Conservation (phyloP, 2,888 invertebrate genomes). For the Athalia cordata region DNA sequence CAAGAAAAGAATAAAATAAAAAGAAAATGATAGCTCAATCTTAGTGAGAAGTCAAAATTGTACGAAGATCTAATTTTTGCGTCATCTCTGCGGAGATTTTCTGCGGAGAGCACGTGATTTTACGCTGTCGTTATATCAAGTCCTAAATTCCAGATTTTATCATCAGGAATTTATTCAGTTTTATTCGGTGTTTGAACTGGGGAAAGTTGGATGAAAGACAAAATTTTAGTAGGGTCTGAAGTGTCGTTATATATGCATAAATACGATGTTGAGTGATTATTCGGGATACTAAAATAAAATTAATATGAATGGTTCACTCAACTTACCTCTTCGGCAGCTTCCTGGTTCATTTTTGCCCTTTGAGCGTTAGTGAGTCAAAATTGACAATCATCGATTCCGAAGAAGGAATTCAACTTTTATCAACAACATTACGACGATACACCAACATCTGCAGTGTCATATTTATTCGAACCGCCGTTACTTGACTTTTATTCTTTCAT, state of each 20-base stretch:
- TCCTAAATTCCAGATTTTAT: too few relatives aligned
- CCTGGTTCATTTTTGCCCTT: constrained; percentile 65
- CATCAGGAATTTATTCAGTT: too few relatives aligned
- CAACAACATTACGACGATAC: not conserved
- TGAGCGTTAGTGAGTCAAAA: not conserved
- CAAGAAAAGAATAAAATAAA: not conserved
- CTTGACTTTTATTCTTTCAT: constrained; percentile 13
- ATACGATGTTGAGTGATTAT: too few relatives aligned
- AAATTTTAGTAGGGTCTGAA: too few relatives aligned
- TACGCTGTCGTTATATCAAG: too few relatives aligned
- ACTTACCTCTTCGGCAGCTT: constrained; percentile 69
- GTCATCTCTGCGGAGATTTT: constrained; percentile 24
- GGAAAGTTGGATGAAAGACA: too few relatives aligned
- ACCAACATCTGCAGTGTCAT: too few relatives aligned
- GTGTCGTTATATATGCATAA: too few relatives aligned
- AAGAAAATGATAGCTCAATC: too few relatives aligned
- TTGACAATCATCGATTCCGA: constrained; percentile 35
- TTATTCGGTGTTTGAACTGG: too few relatives aligned
- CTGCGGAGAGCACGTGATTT: constrained; percentile 26
- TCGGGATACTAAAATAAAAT: not conserved
- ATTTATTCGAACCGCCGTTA: not conserved
- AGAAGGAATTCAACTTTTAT: not conserved
- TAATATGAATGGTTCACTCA: not conserved
- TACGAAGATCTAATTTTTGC: not conserved
- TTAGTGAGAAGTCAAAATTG: too few relatives aligned